Conservation (phyloP, 2,113 vertebrate genomes). For the Ctenodactylus gundi region DNA sequence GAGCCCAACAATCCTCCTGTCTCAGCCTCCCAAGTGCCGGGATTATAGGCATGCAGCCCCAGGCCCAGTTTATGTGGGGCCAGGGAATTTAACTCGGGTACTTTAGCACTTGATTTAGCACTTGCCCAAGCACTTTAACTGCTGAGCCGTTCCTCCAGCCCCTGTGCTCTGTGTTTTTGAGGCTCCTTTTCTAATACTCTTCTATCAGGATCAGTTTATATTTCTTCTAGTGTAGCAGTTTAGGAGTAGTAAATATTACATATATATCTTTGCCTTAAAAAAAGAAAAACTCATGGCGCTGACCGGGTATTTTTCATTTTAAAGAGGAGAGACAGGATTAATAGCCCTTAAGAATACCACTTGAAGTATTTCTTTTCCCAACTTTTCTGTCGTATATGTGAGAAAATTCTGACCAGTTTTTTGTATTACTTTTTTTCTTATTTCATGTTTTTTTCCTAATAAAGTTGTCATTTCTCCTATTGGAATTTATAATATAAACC, state of each 20-base stretch:
- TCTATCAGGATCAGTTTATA: not conserved
- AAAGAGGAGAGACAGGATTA: not conserved
- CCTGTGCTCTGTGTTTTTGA: fast-evolving
- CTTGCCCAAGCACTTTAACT: too few species aligned
- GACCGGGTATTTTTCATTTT: not conserved
- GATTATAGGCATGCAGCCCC: too few species aligned
- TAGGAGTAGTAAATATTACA: not conserved
- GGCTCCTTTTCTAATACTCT: not conserved
- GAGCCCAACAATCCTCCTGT: too few species aligned
- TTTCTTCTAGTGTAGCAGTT: not conserved
- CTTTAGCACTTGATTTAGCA: too few species aligned
- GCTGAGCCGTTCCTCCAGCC: too few species aligned
- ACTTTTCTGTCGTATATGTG: not conserved
- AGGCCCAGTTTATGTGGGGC: too few species aligned
- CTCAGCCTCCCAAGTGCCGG: too few species aligned
- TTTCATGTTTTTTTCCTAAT: not conserved
- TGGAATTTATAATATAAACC: not conserved
- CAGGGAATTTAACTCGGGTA: too few species aligned
- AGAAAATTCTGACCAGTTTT: not conserved
- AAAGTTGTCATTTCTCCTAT: not conserved
- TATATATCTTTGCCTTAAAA: not conserved
- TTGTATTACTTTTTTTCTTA: not conserved
- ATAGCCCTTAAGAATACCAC: not conserved
- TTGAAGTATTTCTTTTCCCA: not conserved
- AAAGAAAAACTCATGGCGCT: not conserved